phyloP scores from a whole-genome alignment of 1,140 invertebrate genomes.

The Ceratitis capitata region DNA sequence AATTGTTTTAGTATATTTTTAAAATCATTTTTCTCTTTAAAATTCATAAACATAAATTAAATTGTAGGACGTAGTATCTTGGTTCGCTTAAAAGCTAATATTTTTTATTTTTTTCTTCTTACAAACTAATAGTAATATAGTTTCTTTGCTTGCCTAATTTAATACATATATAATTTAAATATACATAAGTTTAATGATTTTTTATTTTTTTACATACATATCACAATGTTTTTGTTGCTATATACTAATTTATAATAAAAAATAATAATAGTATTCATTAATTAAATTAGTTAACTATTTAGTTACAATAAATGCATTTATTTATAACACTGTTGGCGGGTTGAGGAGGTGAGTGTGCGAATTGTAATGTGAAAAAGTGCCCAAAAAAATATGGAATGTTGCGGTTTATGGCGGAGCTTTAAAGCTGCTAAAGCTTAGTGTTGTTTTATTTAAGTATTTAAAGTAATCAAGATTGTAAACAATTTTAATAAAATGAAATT shows the following conservation, averaged over 20 bases:
- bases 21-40: background rate
- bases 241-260: background rate
- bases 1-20: background rate
- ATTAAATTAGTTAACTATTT: background rate
- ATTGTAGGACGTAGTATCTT: conserved; percentile 7
- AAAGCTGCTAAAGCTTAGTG: no score
- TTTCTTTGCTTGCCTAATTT: background rate
- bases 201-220: conserved; percentile 4
- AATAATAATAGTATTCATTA: background rate
- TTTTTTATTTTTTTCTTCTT: background rate
- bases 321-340: background rate
- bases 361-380: background rate
- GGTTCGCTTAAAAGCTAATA: conserved; percentile 19
- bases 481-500: no score
- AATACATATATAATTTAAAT: background rate
- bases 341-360: background rate
- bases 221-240: conserved; percentile 16
- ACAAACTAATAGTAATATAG: background rate
- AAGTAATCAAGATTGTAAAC: no score
- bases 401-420: no score
- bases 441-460: no score
- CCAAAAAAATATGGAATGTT: background rate
- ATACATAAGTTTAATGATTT: background rate
- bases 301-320: background rate
- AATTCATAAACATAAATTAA: conserved; percentile 31